phyloP scores from a whole-genome alignment of 2,797 vertebrate genomes.

The Danio choprae region DNA sequence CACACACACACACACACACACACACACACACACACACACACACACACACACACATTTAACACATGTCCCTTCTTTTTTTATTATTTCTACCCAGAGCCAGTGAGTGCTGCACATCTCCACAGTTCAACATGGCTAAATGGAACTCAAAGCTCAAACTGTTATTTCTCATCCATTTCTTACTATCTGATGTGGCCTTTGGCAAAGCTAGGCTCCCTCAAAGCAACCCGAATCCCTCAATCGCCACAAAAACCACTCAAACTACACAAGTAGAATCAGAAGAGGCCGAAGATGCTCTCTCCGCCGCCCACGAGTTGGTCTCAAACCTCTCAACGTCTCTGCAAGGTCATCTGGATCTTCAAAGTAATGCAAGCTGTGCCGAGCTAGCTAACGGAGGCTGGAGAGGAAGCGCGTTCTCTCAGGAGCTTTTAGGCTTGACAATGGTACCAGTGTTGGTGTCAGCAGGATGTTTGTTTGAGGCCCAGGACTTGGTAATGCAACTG shows the following conservation, averaged over 20 bases:
- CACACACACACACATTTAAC: background rate
- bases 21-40: background rate
- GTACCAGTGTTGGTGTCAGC: constrained; percentile 78
- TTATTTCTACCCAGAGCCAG: background rate
- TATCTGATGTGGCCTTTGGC: constrained; percentile 70
- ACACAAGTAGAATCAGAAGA: constrained; percentile 22
- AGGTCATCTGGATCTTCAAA: constrained; percentile 58
- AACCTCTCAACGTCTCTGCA: constrained; percentile 66
- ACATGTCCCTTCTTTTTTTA: background rate
- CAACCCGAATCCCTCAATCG: constrained; percentile 35
- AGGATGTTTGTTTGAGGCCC: constrained; percentile 75
- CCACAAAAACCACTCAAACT: constrained; percentile 30
- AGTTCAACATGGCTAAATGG: constrained; percentile 28
- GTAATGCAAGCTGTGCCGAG: constrained; percentile 75
- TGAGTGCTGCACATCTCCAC: background rate
- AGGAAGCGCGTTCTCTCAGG: constrained; percentile 76
- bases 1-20: background rate
- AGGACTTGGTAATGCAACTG: constrained; percentile 72
- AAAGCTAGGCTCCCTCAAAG: constrained; percentile 58
- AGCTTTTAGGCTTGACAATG: constrained; percentile 81
- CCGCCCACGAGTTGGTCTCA: constrained; percentile 54
- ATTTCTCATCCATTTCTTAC: constrained; percentile 74
- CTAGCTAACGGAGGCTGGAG: constrained; percentile 74
- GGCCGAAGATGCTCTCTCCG: background rate
- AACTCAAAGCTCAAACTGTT: constrained; percentile 62